A percentile compares a stretch with the other conserved stretches of the same genome.
Evolutionary conservation across 1,140 invertebrate genomes (phyloP).

Genomic region (Zeugodacus cucurbitae): DNA sequence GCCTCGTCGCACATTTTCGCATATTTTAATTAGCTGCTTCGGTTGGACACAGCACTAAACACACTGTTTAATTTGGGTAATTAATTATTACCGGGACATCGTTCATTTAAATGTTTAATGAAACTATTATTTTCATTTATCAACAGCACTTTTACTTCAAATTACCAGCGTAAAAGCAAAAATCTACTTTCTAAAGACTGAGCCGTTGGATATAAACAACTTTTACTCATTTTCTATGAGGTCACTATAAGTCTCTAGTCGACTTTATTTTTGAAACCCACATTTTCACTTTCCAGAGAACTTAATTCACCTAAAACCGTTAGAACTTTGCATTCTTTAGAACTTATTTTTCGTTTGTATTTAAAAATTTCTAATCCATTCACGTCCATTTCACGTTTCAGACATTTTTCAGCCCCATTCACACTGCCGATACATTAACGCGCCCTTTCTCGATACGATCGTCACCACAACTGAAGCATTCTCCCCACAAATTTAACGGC

Average conservation of each 20-base stretch:
- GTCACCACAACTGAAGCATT: constrained; percentile 18
- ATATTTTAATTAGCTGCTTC: background rate
- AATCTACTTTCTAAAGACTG: background rate
- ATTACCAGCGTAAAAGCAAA: background rate
- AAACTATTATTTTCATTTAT: background rate
- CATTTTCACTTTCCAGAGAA: background rate
- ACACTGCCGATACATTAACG: background rate
- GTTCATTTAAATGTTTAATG: background rate
- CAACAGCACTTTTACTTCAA: too few relatives aligned
- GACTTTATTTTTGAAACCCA: background rate
- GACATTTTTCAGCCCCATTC: background rate
- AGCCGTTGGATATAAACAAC: background rate
- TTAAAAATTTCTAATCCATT: background rate
- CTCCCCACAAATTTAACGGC: constrained; percentile 26
- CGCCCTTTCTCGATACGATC: constrained; percentile 12
- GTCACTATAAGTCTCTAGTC: background rate
- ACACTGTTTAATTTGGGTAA: background rate
- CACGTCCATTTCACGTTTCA: background rate
- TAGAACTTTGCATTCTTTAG: too few relatives aligned
- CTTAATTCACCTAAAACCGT: too few relatives aligned
- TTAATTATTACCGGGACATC: background rate
- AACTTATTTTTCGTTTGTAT: background rate
- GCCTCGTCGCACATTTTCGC: constrained; percentile 17
- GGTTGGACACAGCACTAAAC: background rate
- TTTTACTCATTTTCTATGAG: background rate